phyloP scores from a whole-genome alignment of 2,888 invertebrate species.

The Drosophila testacea region DNA sequence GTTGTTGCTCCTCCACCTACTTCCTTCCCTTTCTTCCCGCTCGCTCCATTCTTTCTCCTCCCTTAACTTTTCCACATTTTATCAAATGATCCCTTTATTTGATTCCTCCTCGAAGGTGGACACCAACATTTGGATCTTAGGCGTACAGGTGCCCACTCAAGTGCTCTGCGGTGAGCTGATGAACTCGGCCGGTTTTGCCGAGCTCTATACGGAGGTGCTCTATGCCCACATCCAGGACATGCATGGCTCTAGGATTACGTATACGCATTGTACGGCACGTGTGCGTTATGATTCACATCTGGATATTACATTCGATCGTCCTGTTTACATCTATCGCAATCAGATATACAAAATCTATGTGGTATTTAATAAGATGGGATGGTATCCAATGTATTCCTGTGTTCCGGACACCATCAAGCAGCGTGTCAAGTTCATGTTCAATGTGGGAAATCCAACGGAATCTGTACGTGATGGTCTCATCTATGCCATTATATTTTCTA shows the following conservation, averaged over 20 bases:
- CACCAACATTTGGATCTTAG: slow-evolving; percentile 90
- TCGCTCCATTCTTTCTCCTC: neutral
- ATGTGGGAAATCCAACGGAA: slow-evolving; percentile 90
- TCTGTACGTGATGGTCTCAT: slow-evolving; percentile 92
- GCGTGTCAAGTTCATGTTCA: slow-evolving; percentile 91
- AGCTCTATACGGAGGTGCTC: slow-evolving; percentile 90
- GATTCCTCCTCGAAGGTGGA: slow-evolving; percentile 87
- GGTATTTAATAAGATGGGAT: slow-evolving; percentile 92
- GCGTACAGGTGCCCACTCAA: slow-evolving; percentile 90
- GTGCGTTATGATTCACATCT: slow-evolving; percentile 90
- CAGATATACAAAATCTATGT: slow-evolving; percentile 93
- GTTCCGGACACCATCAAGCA: slow-evolving; percentile 89
- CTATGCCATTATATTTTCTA: slow-evolving; percentile 90
- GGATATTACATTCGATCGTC: slow-evolving; percentile 92
- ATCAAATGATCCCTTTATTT: neutral
- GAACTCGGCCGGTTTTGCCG: slow-evolving; percentile 84
- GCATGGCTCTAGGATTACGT: slow-evolving; percentile 92
- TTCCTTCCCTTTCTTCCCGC: too few species aligned
- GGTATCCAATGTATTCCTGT: slow-evolving; percentile 92
- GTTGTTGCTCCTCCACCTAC: neutral
- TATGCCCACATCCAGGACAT: slow-evolving; percentile 93
- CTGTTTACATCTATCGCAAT: slow-evolving; percentile 89
- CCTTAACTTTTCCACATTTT: neutral
- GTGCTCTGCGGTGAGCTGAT: slow-evolving; percentile 85
- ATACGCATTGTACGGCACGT: slow-evolving; percentile 92